Conservation (phyloP, 2,113 vertebrate genomes). For the Heliornis fulica region DNA sequence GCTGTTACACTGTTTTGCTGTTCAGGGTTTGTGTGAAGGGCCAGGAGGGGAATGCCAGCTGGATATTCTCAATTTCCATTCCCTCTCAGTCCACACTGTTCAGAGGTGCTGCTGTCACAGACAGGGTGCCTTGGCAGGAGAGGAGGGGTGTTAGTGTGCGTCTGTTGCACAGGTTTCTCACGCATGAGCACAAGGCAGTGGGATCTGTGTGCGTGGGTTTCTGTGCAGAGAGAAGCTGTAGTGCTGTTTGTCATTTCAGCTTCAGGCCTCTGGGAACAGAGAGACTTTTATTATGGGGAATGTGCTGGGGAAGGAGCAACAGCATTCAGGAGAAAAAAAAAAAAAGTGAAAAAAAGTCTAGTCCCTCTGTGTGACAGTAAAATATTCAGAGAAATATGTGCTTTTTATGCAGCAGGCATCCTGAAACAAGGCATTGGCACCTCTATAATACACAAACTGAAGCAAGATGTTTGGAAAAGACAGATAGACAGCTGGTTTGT, state of each 20-base stretch:
- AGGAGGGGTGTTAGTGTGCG: background rate
- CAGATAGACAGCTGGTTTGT: constrained; percentile 62
- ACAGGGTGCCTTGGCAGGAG: background rate
- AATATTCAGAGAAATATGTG: constrained; percentile 57
- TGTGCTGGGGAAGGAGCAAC: background rate
- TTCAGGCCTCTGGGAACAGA: background rate
- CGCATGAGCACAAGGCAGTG: background rate
- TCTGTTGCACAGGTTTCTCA: background rate
- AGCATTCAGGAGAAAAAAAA: background rate
- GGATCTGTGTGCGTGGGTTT: background rate
- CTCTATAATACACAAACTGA: constrained; percentile 18
- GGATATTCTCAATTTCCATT: background rate
- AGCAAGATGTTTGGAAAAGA: constrained; percentile 61
- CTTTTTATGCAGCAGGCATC: constrained; percentile 28
- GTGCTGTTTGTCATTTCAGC: background rate
- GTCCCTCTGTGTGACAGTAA: constrained; percentile 29
- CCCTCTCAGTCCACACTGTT: background rate
- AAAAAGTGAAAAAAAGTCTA: background rate
- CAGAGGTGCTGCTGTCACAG: background rate
- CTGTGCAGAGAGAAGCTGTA: background rate
- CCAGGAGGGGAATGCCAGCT: background rate
- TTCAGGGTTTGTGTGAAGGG: background rate
- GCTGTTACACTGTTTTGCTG: background rate
- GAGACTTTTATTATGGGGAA: background rate
- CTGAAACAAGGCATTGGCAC: constrained; percentile 43